These are phyloP conservation scores for Ostrea edulis DNA, from an alignment of 1,140 invertebrate species.

Conservation along the genomic window DNA sequence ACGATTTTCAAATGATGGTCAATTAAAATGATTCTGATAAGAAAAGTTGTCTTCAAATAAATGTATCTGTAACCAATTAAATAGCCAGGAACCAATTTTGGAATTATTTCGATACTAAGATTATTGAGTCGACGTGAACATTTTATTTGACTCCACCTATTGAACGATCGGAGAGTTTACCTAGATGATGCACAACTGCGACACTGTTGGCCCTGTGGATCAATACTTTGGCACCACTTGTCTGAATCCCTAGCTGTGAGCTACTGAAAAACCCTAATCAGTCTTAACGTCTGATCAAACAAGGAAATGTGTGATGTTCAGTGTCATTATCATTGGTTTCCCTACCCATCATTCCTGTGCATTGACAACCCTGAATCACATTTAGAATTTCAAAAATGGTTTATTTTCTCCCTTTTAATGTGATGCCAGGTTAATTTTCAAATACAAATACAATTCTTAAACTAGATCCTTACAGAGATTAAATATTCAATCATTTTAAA, in stretches of 20 bases:
- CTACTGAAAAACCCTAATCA: conserved; percentile 49
- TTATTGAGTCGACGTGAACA: conserved; percentile 46
- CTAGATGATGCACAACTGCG: conserved; percentile 47
- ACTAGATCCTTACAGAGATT: neutral
- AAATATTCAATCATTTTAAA: conserved; percentile 30
- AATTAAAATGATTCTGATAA: conserved; percentile 44
- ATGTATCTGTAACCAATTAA: conserved; percentile 42
- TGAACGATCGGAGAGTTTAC: conserved; percentile 47
- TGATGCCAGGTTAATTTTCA: conserved; percentile 6
- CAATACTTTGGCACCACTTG: conserved; percentile 52
- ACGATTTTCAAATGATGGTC: conserved; percentile 37
- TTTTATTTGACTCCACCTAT: conserved; percentile 54
- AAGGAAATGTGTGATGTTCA: conserved; percentile 34
- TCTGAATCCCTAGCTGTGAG: conserved; percentile 49
- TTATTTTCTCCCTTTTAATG: neutral
- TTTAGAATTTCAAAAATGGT: conserved; percentile 24
- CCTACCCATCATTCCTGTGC: conserved; percentile 15
- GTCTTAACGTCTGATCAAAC: conserved; percentile 49
- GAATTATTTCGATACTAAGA: conserved; percentile 54
- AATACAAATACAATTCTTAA: conserved; percentile 13
- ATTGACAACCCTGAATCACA: neutral
- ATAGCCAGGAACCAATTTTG: conserved; percentile 23
- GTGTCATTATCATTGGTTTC: conserved; percentile 24
- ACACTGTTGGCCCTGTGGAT: conserved; percentile 48
- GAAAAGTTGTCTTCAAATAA: conserved; percentile 37